Evolutionary conservation across 2,113 vertebrate genomes (phyloP), one percentile per base, ranked within the genome.

Genomic region (Coturnix japonica): DNA sequence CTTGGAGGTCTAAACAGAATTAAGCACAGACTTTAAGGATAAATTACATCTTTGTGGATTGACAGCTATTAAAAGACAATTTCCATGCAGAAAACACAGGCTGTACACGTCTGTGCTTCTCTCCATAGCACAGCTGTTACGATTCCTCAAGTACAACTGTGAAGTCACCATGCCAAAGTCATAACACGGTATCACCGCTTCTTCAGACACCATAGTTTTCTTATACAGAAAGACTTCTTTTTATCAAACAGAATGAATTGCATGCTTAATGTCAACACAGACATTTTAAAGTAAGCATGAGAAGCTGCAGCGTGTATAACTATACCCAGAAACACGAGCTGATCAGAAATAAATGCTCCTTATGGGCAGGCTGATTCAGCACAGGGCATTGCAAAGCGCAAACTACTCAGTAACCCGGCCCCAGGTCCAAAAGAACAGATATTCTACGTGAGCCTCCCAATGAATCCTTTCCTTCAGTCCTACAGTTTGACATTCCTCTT

Each of bases 361-460:
- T 49, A 56, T 0, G 1, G 12, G 44, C 19, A 64, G 15, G 9
- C 6, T 43, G 61, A 11, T 0, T 26, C 16, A 66, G 26, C 49
- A 33, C 0, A 49, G 56, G 20, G 23, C 35, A 35, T 26, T 1
- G 1, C 6, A 28, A 44, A 61, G 61, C 7, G 64, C 8, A 30
- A 69, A 46, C 67, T 21, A 30, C 33, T 23, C 59, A 25, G 22
- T 28, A 19, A 39, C 26, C 60, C 60, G 3, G 2, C 33, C 21
- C 0, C 3, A 16, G 19, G 13, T 53, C 15, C 59, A 41, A 41
- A 75, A 67, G 8, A 5, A 41, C 5, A 11, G 2, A 4, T 19
- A 41, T 3, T 26, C 44, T 7, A 75, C 7, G 4, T 8, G 18
- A 89, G 31, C 35, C 44, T 60, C 6, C 13, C 61, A 31, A 30